Conservation (phyloP, 2,797 vertebrate species). For the Hypotaenidia okinawae region DNA sequence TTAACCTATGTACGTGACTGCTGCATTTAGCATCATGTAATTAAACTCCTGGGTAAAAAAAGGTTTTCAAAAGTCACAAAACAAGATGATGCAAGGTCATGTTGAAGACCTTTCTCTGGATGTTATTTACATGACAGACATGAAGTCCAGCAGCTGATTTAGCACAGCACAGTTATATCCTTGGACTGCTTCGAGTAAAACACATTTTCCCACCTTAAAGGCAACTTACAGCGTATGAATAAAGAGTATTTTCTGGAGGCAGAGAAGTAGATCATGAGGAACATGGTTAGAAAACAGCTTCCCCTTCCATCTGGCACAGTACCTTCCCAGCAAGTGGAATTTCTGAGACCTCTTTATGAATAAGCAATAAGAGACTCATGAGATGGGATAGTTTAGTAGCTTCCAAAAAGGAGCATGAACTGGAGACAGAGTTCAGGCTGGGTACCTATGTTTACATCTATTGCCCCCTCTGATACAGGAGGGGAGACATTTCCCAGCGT, state of each 20-base stretch:
- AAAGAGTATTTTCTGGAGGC: background rate
- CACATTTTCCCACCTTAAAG: background rate
- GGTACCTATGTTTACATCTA: background rate
- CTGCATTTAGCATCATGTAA: background rate
- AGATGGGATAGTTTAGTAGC: background rate
- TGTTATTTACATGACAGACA: background rate
- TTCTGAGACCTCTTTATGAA: background rate
- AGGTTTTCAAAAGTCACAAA: background rate
- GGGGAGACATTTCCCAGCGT: background rate
- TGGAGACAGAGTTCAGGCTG: background rate
- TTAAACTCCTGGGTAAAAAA: background rate
- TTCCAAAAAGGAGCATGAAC: background rate
- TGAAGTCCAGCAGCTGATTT: background rate
- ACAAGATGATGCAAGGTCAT: rapidly evolving
- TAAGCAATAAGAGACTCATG: background rate
- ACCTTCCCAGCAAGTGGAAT: background rate
- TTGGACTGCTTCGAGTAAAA: background rate
- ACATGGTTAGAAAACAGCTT: background rate
- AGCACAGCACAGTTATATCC: background rate
- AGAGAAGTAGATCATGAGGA: background rate
- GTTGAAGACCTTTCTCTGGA: background rate
- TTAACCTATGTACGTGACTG: background rate
- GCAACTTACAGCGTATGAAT: background rate
- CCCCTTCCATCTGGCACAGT: background rate
- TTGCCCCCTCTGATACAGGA: background rate